phyloP scores from a whole-genome alignment of 2,797 vertebrate species.

The Sebastes iracundus region DNA sequence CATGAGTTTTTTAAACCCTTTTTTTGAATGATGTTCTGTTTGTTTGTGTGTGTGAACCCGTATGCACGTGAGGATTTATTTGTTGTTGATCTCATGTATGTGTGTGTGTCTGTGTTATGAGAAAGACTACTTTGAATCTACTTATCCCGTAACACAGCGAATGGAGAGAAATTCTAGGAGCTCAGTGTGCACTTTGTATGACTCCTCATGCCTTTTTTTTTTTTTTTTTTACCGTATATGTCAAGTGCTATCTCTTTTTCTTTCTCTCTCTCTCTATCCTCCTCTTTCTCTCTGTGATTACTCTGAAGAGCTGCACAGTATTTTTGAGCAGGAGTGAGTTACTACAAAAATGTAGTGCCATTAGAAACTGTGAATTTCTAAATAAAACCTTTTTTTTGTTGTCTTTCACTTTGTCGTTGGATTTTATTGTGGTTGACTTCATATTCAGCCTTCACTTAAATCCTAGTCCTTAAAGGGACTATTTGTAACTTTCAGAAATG shows the following conservation, averaged over 20 bases:
- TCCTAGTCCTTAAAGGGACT: not conserved
- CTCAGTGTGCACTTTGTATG: constrained; percentile 92
- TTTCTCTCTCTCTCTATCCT: constrained; percentile 54
- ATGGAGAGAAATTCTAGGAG: constrained; percentile 78
- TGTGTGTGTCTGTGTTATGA: constrained; percentile 62
- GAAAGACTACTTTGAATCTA: constrained; percentile 68
- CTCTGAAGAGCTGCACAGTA: constrained; percentile 83
- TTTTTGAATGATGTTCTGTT: constrained; percentile 43
- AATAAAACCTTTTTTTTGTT: constrained; percentile 93
- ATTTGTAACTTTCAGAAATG: too few species aligned
- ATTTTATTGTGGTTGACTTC: not conserved
- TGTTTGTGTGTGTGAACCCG: constrained; percentile 45
- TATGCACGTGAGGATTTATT: constrained; percentile 57
- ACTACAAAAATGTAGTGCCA: constrained; percentile 96
- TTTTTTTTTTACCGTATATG: constrained; percentile 83
- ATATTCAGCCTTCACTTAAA: not conserved
- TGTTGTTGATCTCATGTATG: constrained; percentile 20
- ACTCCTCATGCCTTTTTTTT: constrained; percentile 83
- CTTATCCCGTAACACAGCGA: constrained; percentile 55
- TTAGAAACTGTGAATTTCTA: constrained; percentile 99
- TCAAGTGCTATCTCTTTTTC: constrained; percentile 86
- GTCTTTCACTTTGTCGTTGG: constrained; percentile 70
- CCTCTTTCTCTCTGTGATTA: constrained; percentile 71
- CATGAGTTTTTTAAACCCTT: not conserved
- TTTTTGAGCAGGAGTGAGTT: constrained; percentile 86